Evolutionary conservation across 1,140 invertebrate species (phyloP), one percentile per base, ranked within the genome.

Genomic region (Rhynchophorus ferrugineus): DNA sequence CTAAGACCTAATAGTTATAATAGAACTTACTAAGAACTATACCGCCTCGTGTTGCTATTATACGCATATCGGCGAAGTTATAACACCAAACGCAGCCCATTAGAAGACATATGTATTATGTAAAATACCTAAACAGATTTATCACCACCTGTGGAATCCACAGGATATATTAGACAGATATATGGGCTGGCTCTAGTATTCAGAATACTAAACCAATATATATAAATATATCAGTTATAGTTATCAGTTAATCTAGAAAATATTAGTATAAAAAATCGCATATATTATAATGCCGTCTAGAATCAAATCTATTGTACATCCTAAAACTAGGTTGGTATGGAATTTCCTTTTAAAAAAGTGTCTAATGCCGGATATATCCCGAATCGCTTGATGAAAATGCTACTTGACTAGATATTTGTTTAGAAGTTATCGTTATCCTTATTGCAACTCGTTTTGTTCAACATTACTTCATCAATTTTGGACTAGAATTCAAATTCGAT

Each of bases 51-150:
- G n/a, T n/a, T n/a, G n/a, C n/a, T n/a, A n/a, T n/a, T n/a, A n/a
- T n/a, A n/a, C n/a, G n/a, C n/a, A n/a, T n/a, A n/a, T n/a, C n/a
- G n/a, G n/a, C n/a, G n/a, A n/a, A n/a, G n/a, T n/a, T n/a, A n/a
- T n/a, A n/a, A n/a, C n/a, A n/a, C n/a, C n/a, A n/a, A n/a, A n/a
- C n/a, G n/a, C n/a, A n/a, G n/a, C n/a, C n/a, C n/a, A n/a, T n/a
- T n/a, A 42, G 7, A 41, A 16, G 7, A 5, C 7, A 3, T 17
- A 22, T 3, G 11, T 13, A 17, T 46, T 13, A 36, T 46, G 33
- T 35, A 46, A 46, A 46, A 46, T 46, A 46, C 44, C 44, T 46
- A 36, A 34, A 36, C 38, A 41, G 8, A 41, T 17, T 5, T 41
- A 41, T 41, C 38, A 17, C 42, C 22, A 19, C 18, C 7, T 29